These are phyloP conservation scores for Microtus oregoni DNA, from an alignment of 2,113 vertebrate species.

Conservation along the genomic window DNA sequence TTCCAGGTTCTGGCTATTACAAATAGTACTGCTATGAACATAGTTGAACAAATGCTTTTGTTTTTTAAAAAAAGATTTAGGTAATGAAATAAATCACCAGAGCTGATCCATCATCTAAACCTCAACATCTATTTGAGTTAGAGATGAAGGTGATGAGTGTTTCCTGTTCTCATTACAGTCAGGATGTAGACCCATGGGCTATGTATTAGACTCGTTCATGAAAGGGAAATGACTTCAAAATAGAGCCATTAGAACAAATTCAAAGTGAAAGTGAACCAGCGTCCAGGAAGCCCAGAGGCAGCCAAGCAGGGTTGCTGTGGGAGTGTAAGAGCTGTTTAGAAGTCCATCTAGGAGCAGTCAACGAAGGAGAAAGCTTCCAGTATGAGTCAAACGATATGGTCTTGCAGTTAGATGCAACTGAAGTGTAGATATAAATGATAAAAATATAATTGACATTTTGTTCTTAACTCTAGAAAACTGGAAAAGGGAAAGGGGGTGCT, in stretches of 20 bases:
- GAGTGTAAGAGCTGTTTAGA: background rate
- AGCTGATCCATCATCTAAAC: accelerated
- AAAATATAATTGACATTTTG: background rate
- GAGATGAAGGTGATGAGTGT: background rate
- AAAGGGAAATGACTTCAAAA: background rate
- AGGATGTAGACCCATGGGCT: background rate
- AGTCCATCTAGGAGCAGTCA: background rate
- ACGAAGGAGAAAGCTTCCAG: background rate
- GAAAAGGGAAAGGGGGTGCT: background rate
- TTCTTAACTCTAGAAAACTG: background rate
- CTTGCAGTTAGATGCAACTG: background rate
- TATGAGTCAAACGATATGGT: background rate
- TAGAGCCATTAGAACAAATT: background rate
- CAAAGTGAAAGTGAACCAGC: background rate
- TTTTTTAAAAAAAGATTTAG: background rate
- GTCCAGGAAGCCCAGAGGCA: constrained; percentile 16
- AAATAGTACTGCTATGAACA: no score
- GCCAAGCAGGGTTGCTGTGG: background rate
- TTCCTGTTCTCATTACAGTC: no score
- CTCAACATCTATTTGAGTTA: background rate
- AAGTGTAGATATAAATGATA: background rate
- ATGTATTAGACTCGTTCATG: accelerated
- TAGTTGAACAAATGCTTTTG: no score
- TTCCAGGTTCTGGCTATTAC: no score
- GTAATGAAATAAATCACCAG: background rate